phyloP scores from a whole-genome alignment of 2,888 invertebrate species.

The Pterostichus niger region DNA sequence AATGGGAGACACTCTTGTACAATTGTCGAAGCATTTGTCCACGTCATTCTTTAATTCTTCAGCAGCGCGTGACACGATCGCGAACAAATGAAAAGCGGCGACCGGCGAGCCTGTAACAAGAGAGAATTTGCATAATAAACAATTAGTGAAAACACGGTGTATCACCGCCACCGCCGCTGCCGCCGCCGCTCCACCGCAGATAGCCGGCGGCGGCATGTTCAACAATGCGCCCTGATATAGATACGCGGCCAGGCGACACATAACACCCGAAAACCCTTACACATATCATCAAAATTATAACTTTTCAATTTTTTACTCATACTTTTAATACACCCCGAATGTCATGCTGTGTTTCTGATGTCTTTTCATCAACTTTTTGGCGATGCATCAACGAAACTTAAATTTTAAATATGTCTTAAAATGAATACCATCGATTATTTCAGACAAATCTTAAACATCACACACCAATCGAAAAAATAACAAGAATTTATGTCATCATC shows the following conservation, averaged over 20 bases:
- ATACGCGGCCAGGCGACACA: slow-evolving; percentile 21
- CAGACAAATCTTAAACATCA: too few relatives aligned
- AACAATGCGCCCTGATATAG: slow-evolving; percentile 51
- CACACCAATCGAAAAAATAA: too few relatives aligned
- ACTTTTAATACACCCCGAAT: too few relatives aligned
- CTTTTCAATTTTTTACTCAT: too few relatives aligned
- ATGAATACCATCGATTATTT: too few relatives aligned
- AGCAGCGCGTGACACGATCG: slow-evolving; percentile 47
- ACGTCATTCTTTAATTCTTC: slow-evolving; percentile 49
- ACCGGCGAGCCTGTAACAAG: slow-evolving; percentile 38
- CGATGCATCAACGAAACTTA: too few relatives aligned
- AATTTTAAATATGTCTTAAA: too few relatives aligned
- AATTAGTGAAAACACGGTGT: slow-evolving; percentile 64
- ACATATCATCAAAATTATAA: too few relatives aligned
- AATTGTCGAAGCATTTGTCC: slow-evolving; percentile 44
- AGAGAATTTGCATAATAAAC: slow-evolving; percentile 64
- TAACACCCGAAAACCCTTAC: background rate
- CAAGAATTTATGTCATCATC: too few relatives aligned
- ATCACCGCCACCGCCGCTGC: slow-evolving; percentile 22
- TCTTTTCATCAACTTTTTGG: too few relatives aligned
- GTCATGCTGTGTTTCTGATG: too few relatives aligned
- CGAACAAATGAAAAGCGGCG: slow-evolving; percentile 57
- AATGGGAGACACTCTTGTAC: background rate
- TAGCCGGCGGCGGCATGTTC: slow-evolving; percentile 32
- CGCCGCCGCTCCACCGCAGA: slow-evolving; percentile 17